A percentile compares a stretch with the other conserved stretches of the same genome.
These are phyloP conservation scores for Anoplolepis gracilipes DNA, from an alignment of 1,140 invertebrate genomes.

Conservation along the genomic window DNA sequence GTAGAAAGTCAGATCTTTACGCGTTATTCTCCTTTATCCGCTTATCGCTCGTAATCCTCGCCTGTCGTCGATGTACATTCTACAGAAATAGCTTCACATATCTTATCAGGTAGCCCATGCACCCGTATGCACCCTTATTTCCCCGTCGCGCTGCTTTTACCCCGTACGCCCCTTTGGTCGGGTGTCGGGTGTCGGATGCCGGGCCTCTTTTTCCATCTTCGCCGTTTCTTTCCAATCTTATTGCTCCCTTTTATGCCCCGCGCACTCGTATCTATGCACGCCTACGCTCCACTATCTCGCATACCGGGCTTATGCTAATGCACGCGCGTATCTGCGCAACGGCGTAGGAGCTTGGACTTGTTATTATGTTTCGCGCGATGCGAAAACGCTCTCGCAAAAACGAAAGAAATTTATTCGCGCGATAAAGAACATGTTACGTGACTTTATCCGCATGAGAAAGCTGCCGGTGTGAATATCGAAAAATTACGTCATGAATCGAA, in stretches of 20 bases:
- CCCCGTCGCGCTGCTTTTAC: conserved; percentile 27
- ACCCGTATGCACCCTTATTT: not conserved
- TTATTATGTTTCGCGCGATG: not conserved
- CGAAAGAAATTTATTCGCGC: conserved; percentile 32
- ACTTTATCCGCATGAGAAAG: conserved; percentile 28
- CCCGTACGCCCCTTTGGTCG: conserved; percentile 54
- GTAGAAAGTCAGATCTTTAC: conserved; percentile 26
- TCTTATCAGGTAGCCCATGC: conserved; percentile 25
- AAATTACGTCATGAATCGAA: conserved; percentile 8
- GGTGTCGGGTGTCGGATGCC: too few species aligned
- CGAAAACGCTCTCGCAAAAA: conserved; percentile 26
- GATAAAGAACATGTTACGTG: conserved; percentile 33
- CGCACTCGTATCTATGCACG: conserved; percentile 64
- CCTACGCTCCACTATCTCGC: conserved; percentile 69
- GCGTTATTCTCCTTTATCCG: conserved; percentile 37
- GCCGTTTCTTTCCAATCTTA: conserved; percentile 64
- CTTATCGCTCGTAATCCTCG: conserved; percentile 27
- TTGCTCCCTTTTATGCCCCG: conserved; percentile 57
- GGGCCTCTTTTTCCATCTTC: conserved; percentile 55
- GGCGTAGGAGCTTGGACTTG: conserved; percentile 62
- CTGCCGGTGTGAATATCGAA: conserved; percentile 6
- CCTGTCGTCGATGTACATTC: conserved; percentile 28
- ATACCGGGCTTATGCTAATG: conserved; percentile 74
- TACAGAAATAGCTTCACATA: conserved; percentile 32
- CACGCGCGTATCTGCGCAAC: conserved; percentile 47